Conservation (phyloP, 2,797 vertebrate species). For the Bradypodion pumilum region DNA sequence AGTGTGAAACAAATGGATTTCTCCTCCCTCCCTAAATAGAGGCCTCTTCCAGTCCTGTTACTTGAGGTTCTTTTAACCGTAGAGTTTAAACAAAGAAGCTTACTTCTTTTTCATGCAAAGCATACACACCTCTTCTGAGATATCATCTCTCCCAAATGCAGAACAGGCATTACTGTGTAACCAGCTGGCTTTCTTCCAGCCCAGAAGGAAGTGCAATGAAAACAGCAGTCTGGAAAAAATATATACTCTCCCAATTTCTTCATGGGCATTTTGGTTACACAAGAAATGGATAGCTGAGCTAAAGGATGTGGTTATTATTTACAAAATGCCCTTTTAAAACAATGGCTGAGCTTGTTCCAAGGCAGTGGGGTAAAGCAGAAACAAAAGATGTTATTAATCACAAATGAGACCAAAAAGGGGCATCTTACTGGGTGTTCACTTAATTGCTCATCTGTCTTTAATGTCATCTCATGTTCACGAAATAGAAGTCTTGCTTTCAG, state of each 20-base stretch:
- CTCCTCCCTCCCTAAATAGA: background rate
- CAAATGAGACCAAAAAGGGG: background rate
- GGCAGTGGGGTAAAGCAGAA: conserved; percentile 22
- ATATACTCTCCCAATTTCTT: background rate
- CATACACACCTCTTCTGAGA: too few species aligned
- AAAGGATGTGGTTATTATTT: conserved; percentile 1
- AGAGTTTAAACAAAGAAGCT: background rate
- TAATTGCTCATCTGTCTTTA: conserved; percentile 33
- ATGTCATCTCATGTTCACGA: conserved; percentile 17
- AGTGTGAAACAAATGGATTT: too few species aligned
- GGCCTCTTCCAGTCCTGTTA: background rate
- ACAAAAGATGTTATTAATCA: conserved; percentile 5
- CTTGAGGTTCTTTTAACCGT: background rate
- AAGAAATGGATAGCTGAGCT: conserved; percentile 11
- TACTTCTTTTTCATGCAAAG: background rate
- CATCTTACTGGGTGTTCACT: conserved; percentile 13
- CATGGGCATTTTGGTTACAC: background rate
- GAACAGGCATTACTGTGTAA: background rate
- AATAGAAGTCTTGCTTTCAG: background rate
- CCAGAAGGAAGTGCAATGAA: background rate
- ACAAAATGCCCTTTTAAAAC: conserved; percentile 36
- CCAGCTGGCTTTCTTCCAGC: background rate
- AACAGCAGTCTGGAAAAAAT: background rate
- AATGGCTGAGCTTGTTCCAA: conserved; percentile 31
- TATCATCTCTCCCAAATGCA: background rate